phyloP scores from a whole-genome alignment of 35 echinoderm and acorn worm species.

The Acanthaster planci region DNA sequence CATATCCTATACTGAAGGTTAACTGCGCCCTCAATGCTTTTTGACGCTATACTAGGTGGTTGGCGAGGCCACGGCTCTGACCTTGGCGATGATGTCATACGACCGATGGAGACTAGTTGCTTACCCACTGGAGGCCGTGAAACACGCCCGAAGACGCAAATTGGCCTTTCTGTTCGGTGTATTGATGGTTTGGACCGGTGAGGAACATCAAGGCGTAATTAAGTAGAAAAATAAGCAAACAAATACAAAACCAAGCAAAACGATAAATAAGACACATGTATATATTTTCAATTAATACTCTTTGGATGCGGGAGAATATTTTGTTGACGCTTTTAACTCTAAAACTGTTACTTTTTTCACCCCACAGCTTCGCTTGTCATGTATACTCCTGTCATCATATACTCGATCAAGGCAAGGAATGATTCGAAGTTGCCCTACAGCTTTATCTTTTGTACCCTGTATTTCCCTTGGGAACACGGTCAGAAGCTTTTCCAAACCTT shows the following conservation, averaged over 20 bases:
- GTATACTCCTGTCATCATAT: neutral
- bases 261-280: no score
- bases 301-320: no score
- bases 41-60: neutral
- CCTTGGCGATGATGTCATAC: conserved; percentile 9
- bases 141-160: neutral
- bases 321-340: neutral
- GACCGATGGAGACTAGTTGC: conserved; percentile 13
- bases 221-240: no score
- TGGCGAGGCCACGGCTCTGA: neutral
- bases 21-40: neutral
- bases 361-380: neutral
- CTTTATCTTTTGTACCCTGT: neutral
- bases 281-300: no score
- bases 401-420: neutral
- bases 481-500: neutral
- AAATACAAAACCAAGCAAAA: no score
- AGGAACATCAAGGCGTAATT: no score
- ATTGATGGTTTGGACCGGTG: no score
- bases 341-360: neutral
- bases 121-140: neutral
- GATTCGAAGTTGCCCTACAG: no score
- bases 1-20: no score
- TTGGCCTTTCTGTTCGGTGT: no score
- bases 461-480: neutral